Conservation (phyloP, 2,113 vertebrate species). For the Hypocryptadius cinnamomeus region DNA sequence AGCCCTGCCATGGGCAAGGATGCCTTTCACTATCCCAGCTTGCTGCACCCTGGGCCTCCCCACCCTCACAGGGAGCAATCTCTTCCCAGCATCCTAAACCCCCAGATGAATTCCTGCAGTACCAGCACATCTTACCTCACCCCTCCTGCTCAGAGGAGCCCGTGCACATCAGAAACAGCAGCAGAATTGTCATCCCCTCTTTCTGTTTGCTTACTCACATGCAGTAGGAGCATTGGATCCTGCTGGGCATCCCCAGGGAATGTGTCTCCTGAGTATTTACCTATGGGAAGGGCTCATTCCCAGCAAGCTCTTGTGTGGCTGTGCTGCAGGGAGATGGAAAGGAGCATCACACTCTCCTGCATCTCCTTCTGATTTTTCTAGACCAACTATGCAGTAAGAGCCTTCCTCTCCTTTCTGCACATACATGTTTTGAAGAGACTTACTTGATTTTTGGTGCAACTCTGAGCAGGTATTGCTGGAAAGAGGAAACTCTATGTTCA, state of each 20-base stretch:
- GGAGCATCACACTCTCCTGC: neutral
- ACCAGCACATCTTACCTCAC: too few species aligned
- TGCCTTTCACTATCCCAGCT: neutral
- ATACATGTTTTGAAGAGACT: neutral
- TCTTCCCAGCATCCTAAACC: neutral
- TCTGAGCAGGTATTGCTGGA: neutral
- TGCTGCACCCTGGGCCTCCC: neutral
- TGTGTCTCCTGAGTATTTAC: neutral
- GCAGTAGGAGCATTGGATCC: neutral
- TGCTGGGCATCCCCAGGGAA: neutral
- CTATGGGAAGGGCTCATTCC: neutral
- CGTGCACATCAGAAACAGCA: neutral
- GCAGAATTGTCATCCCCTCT: neutral
- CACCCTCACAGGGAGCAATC: neutral
- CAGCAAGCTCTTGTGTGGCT: neutral
- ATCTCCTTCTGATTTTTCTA: neutral
- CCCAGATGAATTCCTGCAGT: neutral
- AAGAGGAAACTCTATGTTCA: neutral
- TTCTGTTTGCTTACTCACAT: neutral
- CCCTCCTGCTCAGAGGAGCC: neutral
- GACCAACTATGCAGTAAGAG: rapidly evolving
- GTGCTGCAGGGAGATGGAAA: neutral
- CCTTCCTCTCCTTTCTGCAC: neutral
- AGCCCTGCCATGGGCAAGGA: neutral
- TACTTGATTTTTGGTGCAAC: neutral